These are phyloP conservation scores for Leptinotarsa rubiginosa DNA, from an alignment of 2,888 invertebrate genomes.

Conservation along the genomic window DNA sequence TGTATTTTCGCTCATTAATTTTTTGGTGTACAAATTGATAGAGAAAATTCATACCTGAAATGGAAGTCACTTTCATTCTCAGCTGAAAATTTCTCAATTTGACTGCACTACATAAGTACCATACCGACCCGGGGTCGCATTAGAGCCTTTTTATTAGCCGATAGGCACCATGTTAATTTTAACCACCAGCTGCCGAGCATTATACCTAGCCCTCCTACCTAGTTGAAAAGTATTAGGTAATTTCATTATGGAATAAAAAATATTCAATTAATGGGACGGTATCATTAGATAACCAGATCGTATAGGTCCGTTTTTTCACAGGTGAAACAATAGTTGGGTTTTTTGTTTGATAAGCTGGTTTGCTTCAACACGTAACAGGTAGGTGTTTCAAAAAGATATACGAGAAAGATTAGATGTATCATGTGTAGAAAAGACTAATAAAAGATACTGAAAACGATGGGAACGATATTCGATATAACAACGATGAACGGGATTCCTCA, in stretches of 20 bases:
- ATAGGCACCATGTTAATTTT: constrained; percentile 23
- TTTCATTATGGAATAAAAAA: constrained; percentile 49
- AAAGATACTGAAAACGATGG: not conserved
- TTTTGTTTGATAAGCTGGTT: constrained; percentile 23
- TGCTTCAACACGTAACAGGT: constrained; percentile 1
- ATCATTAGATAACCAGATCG: constrained; percentile 29
- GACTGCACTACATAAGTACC: constrained; percentile 15
- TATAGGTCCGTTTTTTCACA: constrained; percentile 17
- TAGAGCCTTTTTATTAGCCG: constrained; percentile 24
- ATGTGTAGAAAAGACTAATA: not conserved
- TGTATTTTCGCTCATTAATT: no score
- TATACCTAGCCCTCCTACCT: constrained; percentile 53
- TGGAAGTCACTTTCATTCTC: not conserved
- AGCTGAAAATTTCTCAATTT: not conserved
- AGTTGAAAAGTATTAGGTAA: constrained; percentile 54
- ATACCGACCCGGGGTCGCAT: constrained; percentile 19
- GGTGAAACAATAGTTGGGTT: constrained; percentile 9
- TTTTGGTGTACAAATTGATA: no score
- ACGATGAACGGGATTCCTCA: no score
- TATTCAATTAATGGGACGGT: constrained; percentile 40
- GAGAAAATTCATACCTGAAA: no score
- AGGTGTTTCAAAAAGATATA: constrained; percentile 1
- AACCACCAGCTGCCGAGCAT: constrained; percentile 38
- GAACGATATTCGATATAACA: no score
- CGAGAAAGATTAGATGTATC: not conserved